These are phyloP conservation scores for Lasius platythorax DNA, from an alignment of 2,888 invertebrate species.

Conservation along the genomic window DNA sequence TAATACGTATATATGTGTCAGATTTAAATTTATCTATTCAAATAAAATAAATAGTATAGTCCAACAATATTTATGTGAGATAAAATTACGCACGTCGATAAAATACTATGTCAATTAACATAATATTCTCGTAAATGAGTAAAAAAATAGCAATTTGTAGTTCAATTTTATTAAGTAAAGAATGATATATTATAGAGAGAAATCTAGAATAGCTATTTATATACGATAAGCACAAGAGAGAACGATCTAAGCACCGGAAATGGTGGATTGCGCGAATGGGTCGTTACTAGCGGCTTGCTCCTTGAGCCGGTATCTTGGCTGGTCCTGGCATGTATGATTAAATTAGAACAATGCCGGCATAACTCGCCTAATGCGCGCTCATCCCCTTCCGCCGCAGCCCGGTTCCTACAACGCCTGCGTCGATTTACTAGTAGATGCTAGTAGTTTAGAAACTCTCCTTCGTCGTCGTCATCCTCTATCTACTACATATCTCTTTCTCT, in stretches of 20 bases:
- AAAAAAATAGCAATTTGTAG: neutral
- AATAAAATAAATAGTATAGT: neutral
- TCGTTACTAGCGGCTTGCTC: conserved; percentile 66
- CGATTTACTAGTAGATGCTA: conserved; percentile 73
- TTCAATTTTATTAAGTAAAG: neutral
- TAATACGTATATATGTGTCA: neutral
- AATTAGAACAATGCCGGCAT: conserved; percentile 83
- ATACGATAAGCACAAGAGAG: neutral
- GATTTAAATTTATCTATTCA: neutral
- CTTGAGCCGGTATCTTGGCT: conserved; percentile 71
- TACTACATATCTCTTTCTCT: neutral
- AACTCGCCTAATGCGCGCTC: conserved; percentile 68
- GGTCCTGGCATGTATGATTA: conserved; percentile 81
- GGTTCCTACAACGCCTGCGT: conserved; percentile 42
- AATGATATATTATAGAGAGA: neutral
- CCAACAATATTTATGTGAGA: neutral
- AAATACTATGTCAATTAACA: neutral
- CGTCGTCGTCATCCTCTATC: neutral
- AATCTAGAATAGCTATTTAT: neutral
- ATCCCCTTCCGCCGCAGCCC: conserved; percentile 55
- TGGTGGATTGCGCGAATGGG: conserved; percentile 62
- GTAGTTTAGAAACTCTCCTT: conserved; percentile 71
- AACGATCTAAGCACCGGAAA: conserved; percentile 60
- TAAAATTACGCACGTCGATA: neutral
- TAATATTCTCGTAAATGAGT: neutral